Evolutionary conservation across 1,140 invertebrate species (phyloP).

Genomic region (Neuroterus valhalla): DNA sequence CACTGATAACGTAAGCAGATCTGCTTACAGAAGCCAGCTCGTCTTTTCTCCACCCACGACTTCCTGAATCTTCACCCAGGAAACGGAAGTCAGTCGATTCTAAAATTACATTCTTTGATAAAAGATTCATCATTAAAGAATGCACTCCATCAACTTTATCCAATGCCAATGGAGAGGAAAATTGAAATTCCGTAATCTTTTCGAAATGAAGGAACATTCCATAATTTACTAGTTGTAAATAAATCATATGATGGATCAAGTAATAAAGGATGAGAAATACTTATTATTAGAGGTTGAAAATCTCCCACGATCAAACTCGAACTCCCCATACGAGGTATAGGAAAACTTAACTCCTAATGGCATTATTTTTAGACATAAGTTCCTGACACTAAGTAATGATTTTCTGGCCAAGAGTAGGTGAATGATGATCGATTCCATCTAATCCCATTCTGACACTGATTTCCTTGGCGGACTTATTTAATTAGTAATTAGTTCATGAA

Average conservation of each 20-base stretch:
- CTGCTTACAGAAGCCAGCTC: conserved; percentile 6
- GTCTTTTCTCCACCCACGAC: conserved; percentile 1
- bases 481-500: not conserved
- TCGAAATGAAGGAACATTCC: no score
- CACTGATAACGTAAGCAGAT: conserved; percentile 15
- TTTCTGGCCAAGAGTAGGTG: not conserved
- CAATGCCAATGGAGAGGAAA: no score
- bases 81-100: not conserved
- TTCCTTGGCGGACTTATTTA: not conserved
- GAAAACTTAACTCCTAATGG: not conserved
- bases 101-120: not conserved
- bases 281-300: no score
- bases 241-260: no score
- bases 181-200: no score
- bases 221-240: no score
- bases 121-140: not conserved
- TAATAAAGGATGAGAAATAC: no score
- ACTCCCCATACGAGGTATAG: not conserved
- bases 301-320: no score
- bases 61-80: conserved; percentile 12
- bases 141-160: no score
- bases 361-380: not conserved
- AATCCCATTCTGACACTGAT: no score
- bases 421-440: not conserved
- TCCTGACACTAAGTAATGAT: not conserved